A percentile compares a stretch with the other conserved stretches of the same genome.
Conservation (phyloP, 2,888 invertebrate species). For the Campoletis raptor region DNA sequence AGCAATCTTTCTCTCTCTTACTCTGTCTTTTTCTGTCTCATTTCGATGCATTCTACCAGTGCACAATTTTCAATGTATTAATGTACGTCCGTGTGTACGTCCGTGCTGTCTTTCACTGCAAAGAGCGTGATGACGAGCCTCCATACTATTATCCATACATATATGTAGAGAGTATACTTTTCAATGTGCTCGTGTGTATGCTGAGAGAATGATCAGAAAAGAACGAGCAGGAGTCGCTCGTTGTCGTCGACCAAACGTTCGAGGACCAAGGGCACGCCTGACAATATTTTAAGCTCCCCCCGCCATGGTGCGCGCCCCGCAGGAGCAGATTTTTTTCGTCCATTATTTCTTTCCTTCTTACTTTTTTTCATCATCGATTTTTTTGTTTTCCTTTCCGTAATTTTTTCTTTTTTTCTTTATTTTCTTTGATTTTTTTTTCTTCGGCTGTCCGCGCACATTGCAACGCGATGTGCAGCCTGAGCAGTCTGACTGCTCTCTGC, state of each 20-base stretch:
- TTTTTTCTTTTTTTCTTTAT: background rate
- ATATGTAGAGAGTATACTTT: slow-evolving; percentile 5
- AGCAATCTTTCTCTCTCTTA: slow-evolving; percentile 17
- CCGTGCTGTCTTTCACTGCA: slow-evolving; percentile 4
- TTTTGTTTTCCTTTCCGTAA: slow-evolving; percentile 15
- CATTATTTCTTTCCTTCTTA: slow-evolving; percentile 18
- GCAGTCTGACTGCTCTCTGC: slow-evolving; percentile 51
- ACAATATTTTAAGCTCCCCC: slow-evolving; percentile 61
- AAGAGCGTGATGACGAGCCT: slow-evolving; percentile 42
- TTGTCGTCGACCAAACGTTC: slow-evolving; percentile 46
- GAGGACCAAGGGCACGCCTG: slow-evolving; percentile 56
- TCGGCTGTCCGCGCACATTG: slow-evolving; percentile 43
- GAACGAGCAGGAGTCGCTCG: slow-evolving; percentile 40
- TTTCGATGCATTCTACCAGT: slow-evolving; percentile 45
- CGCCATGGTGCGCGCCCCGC: slow-evolving; percentile 39
- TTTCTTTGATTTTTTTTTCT: slow-evolving; percentile 26
- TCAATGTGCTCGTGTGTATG: slow-evolving; percentile 41
- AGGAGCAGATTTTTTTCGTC: slow-evolving; percentile 32
- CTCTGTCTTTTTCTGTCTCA: background rate
- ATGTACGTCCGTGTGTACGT: background rate
- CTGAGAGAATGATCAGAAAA: slow-evolving; percentile 41
- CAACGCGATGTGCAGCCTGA: slow-evolving; percentile 42
- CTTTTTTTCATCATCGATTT: slow-evolving; percentile 20
- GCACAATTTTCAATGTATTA: background rate
- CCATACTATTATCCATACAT: slow-evolving; percentile 16